A percentile compares a stretch with the other conserved stretches of the same genome.
Conservation (phyloP, 2,888 invertebrate genomes). For the Rhamphomyia laevipes region DNA sequence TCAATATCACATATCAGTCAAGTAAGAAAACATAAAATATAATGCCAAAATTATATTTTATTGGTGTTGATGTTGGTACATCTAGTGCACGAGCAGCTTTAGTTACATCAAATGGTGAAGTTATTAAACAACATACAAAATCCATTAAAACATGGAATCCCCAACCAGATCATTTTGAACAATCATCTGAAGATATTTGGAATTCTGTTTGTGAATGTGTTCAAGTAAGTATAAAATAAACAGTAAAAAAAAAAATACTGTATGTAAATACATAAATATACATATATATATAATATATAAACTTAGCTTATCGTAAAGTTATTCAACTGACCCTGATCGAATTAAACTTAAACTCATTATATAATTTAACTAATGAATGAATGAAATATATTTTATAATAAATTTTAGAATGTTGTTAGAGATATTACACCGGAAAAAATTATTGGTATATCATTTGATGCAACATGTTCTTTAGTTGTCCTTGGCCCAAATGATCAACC, state of each 20-base stretch:
- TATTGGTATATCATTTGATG: slow-evolving; percentile 90
- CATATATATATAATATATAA: neutral
- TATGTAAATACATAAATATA: neutral
- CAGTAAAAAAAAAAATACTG: neutral
- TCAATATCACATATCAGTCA: no score
- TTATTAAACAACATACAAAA: slow-evolving; percentile 50
- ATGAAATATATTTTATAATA: slow-evolving; percentile 18
- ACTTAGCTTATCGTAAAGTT: no score
- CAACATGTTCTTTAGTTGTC: slow-evolving; percentile 85
- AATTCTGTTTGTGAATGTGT: slow-evolving; percentile 50
- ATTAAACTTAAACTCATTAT: no score
- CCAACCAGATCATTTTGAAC: slow-evolving; percentile 68
- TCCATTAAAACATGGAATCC: slow-evolving; percentile 69
- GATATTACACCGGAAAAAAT: slow-evolving; percentile 44
- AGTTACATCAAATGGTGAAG: slow-evolving; percentile 54
- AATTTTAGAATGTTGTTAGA: slow-evolving; percentile 47
- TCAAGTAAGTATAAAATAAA: slow-evolving; percentile 45
- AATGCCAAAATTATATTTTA: slow-evolving; percentile 43
- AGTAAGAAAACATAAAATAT: no score
- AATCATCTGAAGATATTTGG: slow-evolving; percentile 88
- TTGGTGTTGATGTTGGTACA: slow-evolving; percentile 91
- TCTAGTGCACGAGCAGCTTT: slow-evolving; percentile 81
- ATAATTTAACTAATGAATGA: neutral
- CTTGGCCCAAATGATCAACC: slow-evolving; percentile 58
- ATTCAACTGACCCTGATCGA: no score